Evolutionary conservation across 2,888 invertebrate species (phyloP).

Genomic region (Zygothrica quintamaculata): DNA sequence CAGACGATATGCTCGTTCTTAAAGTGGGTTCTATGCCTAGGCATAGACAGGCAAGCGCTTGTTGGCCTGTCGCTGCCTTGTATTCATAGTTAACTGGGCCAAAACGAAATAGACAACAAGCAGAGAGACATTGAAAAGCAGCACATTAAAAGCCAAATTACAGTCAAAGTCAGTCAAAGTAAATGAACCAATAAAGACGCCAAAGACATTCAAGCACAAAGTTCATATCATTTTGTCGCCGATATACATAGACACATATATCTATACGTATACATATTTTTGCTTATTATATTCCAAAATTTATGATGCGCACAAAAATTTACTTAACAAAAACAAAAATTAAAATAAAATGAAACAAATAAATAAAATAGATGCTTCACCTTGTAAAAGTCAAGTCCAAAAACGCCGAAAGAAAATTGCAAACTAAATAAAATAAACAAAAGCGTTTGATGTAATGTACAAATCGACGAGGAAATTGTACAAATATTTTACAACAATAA

Average conservation of each 20-base stretch:
- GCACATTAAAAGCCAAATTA: constrained; percentile 67
- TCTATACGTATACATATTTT: constrained; percentile 8
- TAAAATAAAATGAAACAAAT: no score
- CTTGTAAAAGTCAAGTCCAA: constrained; percentile 69
- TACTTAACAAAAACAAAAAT: no score
- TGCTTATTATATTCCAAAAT: constrained; percentile 43
- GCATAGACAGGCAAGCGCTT: no score
- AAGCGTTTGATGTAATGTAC: constrained; percentile 43
- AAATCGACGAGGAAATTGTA: constrained; percentile 58
- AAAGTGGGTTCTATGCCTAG: constrained; percentile 37
- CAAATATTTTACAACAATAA: constrained; percentile 73
- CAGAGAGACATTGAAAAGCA: no score
- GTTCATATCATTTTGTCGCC: constrained; percentile 48
- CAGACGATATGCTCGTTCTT: constrained; percentile 58
- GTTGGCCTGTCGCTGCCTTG: constrained; percentile 36
- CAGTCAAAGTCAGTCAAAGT: constrained; percentile 42
- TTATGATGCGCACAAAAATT: constrained; percentile 34
- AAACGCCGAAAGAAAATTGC: constrained; percentile 25
- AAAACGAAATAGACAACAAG: constrained; percentile 26
- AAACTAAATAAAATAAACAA: constrained; percentile 69
- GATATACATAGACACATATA: no score
- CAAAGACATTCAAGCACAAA: constrained; percentile 43
- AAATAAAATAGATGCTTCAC: constrained; percentile 58
- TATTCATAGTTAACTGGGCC: constrained; percentile 54
- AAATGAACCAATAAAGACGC: constrained; percentile 63